These are phyloP conservation scores for Cyanoramphus novaezelandiae DNA, from an alignment of 2,113 vertebrate genomes.

Conservation along the genomic window DNA sequence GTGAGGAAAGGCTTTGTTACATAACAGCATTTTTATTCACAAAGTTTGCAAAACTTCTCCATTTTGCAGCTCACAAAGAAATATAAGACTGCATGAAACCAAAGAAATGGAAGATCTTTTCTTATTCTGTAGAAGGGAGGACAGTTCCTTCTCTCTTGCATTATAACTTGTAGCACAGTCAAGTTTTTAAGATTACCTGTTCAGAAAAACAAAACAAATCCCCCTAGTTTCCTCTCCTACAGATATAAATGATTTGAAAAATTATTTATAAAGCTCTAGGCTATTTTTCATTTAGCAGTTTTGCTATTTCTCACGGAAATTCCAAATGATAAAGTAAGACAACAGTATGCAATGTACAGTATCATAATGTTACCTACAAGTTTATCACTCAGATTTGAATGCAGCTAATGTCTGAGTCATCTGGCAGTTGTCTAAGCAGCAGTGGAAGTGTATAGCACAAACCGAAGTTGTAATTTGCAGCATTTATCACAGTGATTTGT, in stretches of 20 bases:
- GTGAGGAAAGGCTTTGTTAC: background rate
- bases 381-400: background rate
- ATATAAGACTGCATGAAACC: background rate
- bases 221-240: background rate
- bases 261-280: background rate
- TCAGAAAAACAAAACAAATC: background rate
- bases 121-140: background rate
- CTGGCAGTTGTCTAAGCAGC: background rate
- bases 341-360: background rate
- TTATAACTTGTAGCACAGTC: background rate
- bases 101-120: background rate
- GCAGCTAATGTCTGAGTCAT: background rate
- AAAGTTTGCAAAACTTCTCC: background rate
- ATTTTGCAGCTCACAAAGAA: background rate
- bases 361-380: background rate
- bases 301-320: background rate
- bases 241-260: background rate
- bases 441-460: background rate
- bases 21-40: background rate
- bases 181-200: background rate
- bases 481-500: background rate
- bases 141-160: background rate
- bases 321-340: background rate
- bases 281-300: background rate
- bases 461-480: background rate